Conservation (phyloP, 2,113 vertebrate species). For the Rallus limicola region DNA sequence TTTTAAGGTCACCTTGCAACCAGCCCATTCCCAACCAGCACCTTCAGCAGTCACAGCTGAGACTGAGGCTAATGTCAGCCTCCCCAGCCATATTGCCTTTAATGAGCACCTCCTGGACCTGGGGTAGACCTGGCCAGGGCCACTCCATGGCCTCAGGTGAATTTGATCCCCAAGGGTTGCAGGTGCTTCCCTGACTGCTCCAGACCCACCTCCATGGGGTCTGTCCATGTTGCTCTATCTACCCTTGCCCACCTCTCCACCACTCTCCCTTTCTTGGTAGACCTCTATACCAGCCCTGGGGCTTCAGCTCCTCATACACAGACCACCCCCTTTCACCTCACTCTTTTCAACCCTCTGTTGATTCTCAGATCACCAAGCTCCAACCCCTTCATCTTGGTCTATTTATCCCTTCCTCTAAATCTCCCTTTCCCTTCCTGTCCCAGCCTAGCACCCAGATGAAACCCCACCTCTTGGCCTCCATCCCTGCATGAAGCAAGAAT, state of each 20-base stretch:
- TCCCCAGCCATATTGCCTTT: not conserved
- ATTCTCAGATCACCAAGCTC: not conserved
- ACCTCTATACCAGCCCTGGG: not conserved
- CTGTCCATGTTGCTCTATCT: not conserved
- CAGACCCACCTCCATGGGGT: not conserved
- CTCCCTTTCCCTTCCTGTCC: not conserved
- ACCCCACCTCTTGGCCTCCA: not conserved
- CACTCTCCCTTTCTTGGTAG: not conserved
- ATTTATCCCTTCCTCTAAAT: not conserved
- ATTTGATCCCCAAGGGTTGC: not conserved
- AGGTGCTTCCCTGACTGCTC: not conserved
- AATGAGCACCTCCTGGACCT: accelerated
- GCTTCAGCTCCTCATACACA: not conserved
- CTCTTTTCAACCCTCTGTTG: not conserved
- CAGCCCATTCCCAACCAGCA: no score
- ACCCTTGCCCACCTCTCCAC: not conserved
- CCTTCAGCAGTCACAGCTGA: not conserved
- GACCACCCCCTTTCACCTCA: accelerated
- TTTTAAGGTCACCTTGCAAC: not conserved
- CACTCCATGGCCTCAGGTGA: not conserved
- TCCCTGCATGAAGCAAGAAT: accelerated
- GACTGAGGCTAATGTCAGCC: no score
- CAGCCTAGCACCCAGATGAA: not conserved
- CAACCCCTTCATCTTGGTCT: not conserved
- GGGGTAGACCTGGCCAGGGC: not conserved